phyloP scores from a whole-genome alignment of 2,888 invertebrate species.

The Parthenolecanium corni region DNA sequence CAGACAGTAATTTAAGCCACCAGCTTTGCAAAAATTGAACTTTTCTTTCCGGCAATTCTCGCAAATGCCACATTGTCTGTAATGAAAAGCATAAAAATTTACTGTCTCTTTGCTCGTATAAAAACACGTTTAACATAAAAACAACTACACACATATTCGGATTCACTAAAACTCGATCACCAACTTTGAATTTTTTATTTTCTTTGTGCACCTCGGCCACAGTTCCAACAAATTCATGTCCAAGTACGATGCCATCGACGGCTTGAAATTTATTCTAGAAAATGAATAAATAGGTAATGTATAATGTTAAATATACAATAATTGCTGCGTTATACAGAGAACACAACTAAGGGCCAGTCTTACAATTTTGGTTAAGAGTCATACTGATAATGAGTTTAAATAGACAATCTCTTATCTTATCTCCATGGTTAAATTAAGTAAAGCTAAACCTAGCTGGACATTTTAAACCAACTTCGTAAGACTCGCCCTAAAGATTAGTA shows the following conservation, averaged over 20 bases:
- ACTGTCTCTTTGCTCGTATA: not conserved
- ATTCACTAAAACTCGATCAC: slow-evolving; percentile 15
- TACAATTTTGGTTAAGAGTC: too few relatives aligned
- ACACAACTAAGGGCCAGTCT: too few relatives aligned
- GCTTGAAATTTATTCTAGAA: slow-evolving; percentile 18
- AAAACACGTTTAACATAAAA: not conserved
- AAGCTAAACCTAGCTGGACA: too few relatives aligned
- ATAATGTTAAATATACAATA: too few relatives aligned
- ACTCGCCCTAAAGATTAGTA: too few relatives aligned
- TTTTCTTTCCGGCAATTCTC: slow-evolving; percentile 49
- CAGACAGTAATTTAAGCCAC: slow-evolving; percentile 48
- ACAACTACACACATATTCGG: slow-evolving; percentile 16
- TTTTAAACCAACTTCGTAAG: too few relatives aligned
- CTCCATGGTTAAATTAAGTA: too few relatives aligned
- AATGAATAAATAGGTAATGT: too few relatives aligned
- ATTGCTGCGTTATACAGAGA: too few relatives aligned
- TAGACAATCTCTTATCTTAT: too few relatives aligned
- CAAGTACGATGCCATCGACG: not conserved
- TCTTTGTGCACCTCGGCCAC: not conserved
- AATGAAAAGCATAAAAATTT: slow-evolving; percentile 21
- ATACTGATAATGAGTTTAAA: too few relatives aligned
- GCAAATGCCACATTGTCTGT: slow-evolving; percentile 51
- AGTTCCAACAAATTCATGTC: slow-evolving; percentile 12
- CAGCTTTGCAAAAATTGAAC: slow-evolving; percentile 54
- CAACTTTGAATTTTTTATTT: not conserved